phyloP scores from a whole-genome alignment of 2,888 invertebrate genomes.

The Eustalomyia histrio region DNA sequence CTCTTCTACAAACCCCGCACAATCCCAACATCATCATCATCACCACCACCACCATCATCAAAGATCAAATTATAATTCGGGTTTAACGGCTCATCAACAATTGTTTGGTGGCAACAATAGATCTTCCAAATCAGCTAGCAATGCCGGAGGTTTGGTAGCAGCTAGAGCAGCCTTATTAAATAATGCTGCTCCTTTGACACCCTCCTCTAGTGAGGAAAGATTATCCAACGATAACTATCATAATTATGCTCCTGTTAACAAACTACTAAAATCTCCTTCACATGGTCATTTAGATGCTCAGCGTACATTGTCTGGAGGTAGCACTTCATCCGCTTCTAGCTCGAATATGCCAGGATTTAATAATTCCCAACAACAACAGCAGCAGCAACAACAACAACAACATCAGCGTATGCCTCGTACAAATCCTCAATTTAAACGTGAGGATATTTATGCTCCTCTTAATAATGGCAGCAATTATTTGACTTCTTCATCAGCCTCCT shows the following conservation, averaged over 20 bases:
- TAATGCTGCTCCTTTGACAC: conserved; percentile 76
- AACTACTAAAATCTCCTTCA: conserved; percentile 66
- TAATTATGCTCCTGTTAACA: conserved; percentile 64
- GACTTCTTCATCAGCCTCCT: conserved; percentile 64
- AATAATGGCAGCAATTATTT: conserved; percentile 67
- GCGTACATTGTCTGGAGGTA: conserved; percentile 79
- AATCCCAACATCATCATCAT: conserved; percentile 69
- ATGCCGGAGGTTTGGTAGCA: conserved; percentile 73
- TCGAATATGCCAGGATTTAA: conserved; percentile 70
- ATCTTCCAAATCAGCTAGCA: conserved; percentile 64
- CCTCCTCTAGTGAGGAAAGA: conserved; percentile 79
- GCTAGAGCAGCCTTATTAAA: conserved; percentile 75
- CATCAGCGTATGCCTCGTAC: conserved; percentile 80
- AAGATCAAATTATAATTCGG: conserved; percentile 67
- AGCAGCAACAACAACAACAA: conserved; percentile 79
- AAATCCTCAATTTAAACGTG: conserved; percentile 81
- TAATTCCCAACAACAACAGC: conserved; percentile 57
- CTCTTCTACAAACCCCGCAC: conserved; percentile 46
- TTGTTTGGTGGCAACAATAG: conserved; percentile 65
- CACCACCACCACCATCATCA: conserved; percentile 77
- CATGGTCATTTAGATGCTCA: conserved; percentile 75
- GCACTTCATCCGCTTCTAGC: conserved; percentile 79
- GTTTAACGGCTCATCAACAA: conserved; percentile 67
- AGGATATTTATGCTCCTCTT: conserved; percentile 74
- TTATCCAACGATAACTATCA: conserved; percentile 77